phyloP scores from a whole-genome alignment of 2,113 vertebrate genomes.

The Plecotus auritus region DNA sequence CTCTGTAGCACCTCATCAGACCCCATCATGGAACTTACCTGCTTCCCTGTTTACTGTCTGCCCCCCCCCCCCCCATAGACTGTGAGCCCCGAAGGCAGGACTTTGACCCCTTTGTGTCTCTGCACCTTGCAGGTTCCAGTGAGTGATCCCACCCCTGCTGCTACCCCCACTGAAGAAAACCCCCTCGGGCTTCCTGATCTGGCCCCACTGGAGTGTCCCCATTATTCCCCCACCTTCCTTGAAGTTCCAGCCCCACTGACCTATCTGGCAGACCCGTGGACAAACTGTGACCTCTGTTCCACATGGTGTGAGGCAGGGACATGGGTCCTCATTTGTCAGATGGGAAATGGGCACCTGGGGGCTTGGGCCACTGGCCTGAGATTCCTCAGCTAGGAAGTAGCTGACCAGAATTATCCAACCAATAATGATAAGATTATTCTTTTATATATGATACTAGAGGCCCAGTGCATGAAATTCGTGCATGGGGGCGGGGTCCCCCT shows the following conservation, averaged over 20 bases:
- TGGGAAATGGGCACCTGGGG: neutral
- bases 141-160: no score
- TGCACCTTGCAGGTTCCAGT: neutral
- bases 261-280: neutral
- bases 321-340: neutral
- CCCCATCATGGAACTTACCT: neutral
- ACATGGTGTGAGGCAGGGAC: neutral
- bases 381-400: neutral
- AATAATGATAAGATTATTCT: neutral
- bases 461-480: no score
- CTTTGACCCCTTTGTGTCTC: neutral
- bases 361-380: no score
- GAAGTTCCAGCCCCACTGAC: neutral
- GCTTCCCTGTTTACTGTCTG: neutral
- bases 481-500: no score
- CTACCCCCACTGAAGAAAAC: neutral
- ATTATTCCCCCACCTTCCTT: neutral
- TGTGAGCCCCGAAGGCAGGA: neutral
- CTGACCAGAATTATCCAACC: neutral
- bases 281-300: neutral
- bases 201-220: no score
- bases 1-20: neutral
- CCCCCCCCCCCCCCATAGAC: rapidly evolving
- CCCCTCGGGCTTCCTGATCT: neutral
- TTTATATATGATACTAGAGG: no score